A percentile compares a stretch with the other conserved stretches of the same genome.
phyloP scores from a whole-genome alignment of 2,888 invertebrate species.

The Torymus auratus region DNA sequence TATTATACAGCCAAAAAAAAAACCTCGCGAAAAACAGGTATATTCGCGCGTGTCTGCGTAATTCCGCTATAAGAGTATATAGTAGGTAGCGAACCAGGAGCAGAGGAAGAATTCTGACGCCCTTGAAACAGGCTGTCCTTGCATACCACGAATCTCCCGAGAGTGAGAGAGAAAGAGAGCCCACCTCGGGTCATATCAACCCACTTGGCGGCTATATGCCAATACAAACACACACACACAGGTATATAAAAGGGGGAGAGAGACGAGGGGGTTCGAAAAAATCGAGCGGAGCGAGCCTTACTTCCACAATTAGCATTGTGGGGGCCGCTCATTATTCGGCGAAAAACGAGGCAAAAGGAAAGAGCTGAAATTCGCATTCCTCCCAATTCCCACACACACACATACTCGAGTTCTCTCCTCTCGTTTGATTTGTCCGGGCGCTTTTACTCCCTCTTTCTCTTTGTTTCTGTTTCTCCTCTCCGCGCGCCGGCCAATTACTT shows the following conservation, averaged over 20 bases:
- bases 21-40: no score
- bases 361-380: conserved; percentile 41
- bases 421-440: conserved; percentile 42
- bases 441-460: conserved; percentile 24
- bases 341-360: background rate
- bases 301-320: conserved; percentile 16
- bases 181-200: no score
- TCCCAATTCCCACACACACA: background rate
- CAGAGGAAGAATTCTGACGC: conserved; percentile 26
- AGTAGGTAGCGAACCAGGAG: background rate
- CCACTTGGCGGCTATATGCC: no score
- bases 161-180: no score
- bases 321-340: conserved; percentile 32
- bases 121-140: conserved; percentile 47
- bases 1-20: no score
- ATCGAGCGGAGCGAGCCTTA: no score
- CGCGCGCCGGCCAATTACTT: conserved; percentile 62
- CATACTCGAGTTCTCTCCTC: background rate
- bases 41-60: background rate
- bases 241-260: no score
- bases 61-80: background rate
- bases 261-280: no score
- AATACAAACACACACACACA: no score
- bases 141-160: conserved; percentile 27
- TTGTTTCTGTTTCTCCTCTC: conserved; percentile 49